Evolutionary conservation across 2,113 vertebrate genomes (phyloP).

Genomic region (Panthera tigris): DNA sequence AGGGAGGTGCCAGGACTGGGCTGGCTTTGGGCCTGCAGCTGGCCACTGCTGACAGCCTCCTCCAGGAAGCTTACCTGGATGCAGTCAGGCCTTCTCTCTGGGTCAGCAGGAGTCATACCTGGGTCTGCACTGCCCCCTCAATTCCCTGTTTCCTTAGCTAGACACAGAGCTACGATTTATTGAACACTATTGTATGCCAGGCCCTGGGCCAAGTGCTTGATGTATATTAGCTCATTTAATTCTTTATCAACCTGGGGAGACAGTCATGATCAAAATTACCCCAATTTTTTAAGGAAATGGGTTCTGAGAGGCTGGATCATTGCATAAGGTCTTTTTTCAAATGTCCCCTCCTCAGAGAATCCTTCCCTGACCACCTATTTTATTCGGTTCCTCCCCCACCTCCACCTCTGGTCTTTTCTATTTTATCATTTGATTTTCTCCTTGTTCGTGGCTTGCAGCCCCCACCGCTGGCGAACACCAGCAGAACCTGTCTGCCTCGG

Average conservation of each 20-base stretch:
- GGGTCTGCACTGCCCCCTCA: neutral
- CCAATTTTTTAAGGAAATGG: slow-evolving; percentile 13
- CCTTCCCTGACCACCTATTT: neutral
- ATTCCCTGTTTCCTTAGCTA: neutral
- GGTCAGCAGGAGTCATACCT: neutral
- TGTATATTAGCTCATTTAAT: slow-evolving; percentile 57
- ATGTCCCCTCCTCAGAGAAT: neutral
- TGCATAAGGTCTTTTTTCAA: slow-evolving; percentile 32
- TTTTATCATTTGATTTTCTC: neutral
- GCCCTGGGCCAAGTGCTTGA: slow-evolving; percentile 37
- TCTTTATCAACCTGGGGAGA: slow-evolving; percentile 49
- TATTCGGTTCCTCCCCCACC: neutral
- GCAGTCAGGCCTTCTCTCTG: neutral
- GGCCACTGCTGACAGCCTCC: neutral
- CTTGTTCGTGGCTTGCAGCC: neutral
- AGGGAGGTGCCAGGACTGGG: neutral
- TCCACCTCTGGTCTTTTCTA: neutral
- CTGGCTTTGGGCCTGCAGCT: neutral
- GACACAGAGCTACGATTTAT: neutral
- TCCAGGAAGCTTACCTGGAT: neutral
- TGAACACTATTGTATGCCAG: slow-evolving; percentile 3
- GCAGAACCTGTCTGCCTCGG: no score
- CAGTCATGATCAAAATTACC: slow-evolving; percentile 51
- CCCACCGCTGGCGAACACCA: neutral
- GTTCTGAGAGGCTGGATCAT: slow-evolving; percentile 31